A percentile compares a stretch with the other conserved stretches of the same genome.
These are phyloP conservation scores for Cyphomyrus plagiostoma DNA, from an alignment of 2,113 vertebrate genomes.

Conservation along the genomic window DNA sequence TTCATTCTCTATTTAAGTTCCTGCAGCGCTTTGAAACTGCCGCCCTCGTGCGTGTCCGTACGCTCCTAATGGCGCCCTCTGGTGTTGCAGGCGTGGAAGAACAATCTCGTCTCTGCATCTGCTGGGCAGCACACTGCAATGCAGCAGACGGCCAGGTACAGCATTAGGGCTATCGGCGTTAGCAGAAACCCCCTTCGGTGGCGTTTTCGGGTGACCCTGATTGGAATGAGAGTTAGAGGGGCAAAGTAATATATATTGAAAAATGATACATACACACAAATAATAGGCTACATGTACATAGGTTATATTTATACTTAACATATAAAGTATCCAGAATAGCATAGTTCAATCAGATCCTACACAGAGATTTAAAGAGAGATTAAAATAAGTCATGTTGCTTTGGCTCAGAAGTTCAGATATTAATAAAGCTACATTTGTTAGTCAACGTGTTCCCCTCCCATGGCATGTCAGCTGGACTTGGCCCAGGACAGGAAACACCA, in stretches of 20 bases:
- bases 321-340: neutral
- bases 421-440: neutral
- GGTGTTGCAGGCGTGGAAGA: neutral
- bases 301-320: neutral
- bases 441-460: neutral
- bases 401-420: neutral
- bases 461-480: neutral
- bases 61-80: conserved; percentile 9
- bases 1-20: neutral
- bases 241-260: neutral
- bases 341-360: neutral
- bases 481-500: neutral
- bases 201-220: neutral
- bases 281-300: neutral
- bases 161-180: neutral
- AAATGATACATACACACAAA: neutral
- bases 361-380: neutral
- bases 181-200: neutral
- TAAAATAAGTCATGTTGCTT: neutral
- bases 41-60: neutral
- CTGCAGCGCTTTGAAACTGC: neutral
- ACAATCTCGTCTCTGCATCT: neutral
- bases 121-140: conserved; percentile 7
- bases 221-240: neutral
- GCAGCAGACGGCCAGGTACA: conserved; percentile 11